Evolutionary conservation across 1,140 invertebrate species (phyloP), one percentile per base, ranked within the genome.

Genomic region (Spodoptera litura): DNA sequence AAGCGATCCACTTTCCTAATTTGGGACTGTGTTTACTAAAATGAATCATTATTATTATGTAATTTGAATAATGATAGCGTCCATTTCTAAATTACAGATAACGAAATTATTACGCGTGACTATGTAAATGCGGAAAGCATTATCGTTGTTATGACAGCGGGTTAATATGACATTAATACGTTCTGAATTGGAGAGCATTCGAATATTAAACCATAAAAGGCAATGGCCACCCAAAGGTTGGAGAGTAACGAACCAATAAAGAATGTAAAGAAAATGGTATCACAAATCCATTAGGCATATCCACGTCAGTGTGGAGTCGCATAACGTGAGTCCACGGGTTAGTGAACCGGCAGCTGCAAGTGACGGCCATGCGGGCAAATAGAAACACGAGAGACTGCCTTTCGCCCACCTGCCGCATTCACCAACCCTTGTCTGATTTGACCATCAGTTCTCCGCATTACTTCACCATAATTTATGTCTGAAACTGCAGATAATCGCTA

Each of bases 301-400:
- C 51, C 49, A 70, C 49, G 61, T 44, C 52, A 12, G 12, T 52
- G 82, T 77, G 49, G 75, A 66, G 64, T 84, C 78, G 82, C 81
- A 53, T 70, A 62, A 78, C 81, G 82, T 84, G 84, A 82, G 68
- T 85, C 83, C 79, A 84, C 81, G 84, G 89, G 87, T 88, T 88
- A 87, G 62, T 91, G 86, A 87, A 85, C 83, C 71, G 85, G 83
- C 92, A 93, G 91, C 89, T 91, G 91, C 87, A 76, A 78, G 55
- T 80, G 81, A 83, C 80, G 78, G 61, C 80, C 79, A 90, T 89
- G 86, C 85, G 87, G 84, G 87, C 71, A 62, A 79, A 84, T 85
- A 83, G 80, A 83, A 88, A 86, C 86, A 84, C 55, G 84, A 83
- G 79, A 81, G 78, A 68, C 70, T 75, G 58, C 58, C 78, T 78